Evolutionary conservation across 2,113 vertebrate species (phyloP).

Genomic region (Ctenodactylus gundi): DNA sequence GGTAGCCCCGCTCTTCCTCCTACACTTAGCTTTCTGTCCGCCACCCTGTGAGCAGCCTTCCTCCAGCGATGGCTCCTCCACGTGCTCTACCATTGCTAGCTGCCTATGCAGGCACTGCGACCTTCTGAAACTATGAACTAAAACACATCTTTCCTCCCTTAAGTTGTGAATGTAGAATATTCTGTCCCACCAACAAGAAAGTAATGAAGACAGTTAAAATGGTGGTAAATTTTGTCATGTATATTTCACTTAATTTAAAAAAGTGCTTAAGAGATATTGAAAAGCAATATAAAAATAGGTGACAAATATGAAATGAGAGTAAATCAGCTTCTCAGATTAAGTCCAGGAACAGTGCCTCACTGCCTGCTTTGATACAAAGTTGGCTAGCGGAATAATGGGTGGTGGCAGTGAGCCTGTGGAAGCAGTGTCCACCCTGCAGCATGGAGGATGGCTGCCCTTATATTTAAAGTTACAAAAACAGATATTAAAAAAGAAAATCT

Average conservation of each 20-base stretch:
- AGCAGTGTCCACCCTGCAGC: not conserved
- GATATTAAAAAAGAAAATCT: not conserved
- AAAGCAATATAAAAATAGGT: slow-evolving; percentile 9
- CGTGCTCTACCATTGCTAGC: too few relatives aligned
- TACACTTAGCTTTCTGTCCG: too few relatives aligned
- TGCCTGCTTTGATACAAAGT: not conserved
- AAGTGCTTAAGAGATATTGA: not conserved
- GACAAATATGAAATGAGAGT: not conserved
- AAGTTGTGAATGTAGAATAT: too few relatives aligned
- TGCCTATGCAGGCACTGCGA: too few relatives aligned
- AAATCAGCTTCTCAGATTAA: not conserved
- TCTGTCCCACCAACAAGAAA: too few relatives aligned
- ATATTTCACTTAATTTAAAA: not conserved
- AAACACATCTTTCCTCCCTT: too few relatives aligned
- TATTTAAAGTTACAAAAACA: not conserved
- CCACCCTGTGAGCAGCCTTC: too few relatives aligned
- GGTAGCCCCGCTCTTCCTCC: too few relatives aligned
- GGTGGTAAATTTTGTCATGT: not conserved
- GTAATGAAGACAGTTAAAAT: too few relatives aligned
- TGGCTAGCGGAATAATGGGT: not conserved
- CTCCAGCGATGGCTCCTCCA: too few relatives aligned
- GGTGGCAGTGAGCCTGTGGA: not conserved
- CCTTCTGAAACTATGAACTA: too few relatives aligned
- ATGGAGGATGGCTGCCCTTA: not conserved
- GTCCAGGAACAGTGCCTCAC: not conserved